Evolutionary conservation across 2,113 vertebrate genomes (phyloP), one percentile per base, ranked within the genome.

Genomic region (Cercopithecus mona): DNA sequence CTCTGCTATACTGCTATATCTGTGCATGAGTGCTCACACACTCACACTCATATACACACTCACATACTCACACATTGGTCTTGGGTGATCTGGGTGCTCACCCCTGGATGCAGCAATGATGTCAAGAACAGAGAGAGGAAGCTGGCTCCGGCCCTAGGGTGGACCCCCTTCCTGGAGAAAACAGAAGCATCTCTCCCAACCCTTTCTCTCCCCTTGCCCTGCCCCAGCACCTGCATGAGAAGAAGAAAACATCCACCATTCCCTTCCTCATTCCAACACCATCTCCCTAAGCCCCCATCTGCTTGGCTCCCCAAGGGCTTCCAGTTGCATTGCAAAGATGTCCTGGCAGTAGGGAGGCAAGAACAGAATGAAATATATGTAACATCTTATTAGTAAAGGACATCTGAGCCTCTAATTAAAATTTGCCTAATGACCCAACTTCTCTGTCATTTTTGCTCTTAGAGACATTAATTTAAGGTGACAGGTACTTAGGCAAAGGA

Each of bases 341-440:
- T 87, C 75, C 88, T 35, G 1, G 0, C 30, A 76, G 90, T 92
- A 27, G 23, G 73, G 90, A 97, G 96, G 94, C 2, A 5, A 97
- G 96, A 98, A 91, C 25, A 22, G 82, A 22, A 2, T 97, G 98
- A 98, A 98, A 98, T 97, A 98, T 97, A 30, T 93, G 98, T 97
- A 97, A 96, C 95, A 97, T 98, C 98, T 98, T 98, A 98, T 99
- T 99, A 99, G 98, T 61, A 98, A 98, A 98, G 98, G 98, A 98
- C 98, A 98, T 98, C 98, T 98, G 98, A 99, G 98, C 75, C 97
- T 98, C 98, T 99, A 99, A 99, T 99, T 99, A 99, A 99, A 99
- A 99, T 99, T 98, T 99, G 98, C 98, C 98, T 99, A 99, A 99
- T 98, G 98, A 99, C 98, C 98, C 98, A 98, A 97, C 98, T 98